Conservation (phyloP, 2,888 invertebrate species). For the Hermaeophaga mercurialis region DNA sequence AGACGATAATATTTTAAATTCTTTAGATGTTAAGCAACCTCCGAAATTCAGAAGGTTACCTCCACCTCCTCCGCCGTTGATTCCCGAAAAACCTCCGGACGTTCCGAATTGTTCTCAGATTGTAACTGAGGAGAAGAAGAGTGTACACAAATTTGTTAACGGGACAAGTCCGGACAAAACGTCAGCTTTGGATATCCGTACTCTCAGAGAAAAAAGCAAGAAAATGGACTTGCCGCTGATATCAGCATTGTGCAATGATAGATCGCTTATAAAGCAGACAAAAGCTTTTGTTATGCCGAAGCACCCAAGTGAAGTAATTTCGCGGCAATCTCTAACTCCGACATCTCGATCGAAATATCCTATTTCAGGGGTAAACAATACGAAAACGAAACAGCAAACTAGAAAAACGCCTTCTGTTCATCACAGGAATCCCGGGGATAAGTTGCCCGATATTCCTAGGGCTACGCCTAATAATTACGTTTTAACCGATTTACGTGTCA, state of each 20-base stretch:
- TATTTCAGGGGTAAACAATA: constrained; percentile 68
- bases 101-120: constrained; percentile 27
- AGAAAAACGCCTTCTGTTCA: constrained; percentile 63
- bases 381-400: constrained; percentile 63
- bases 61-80: constrained; percentile 59
- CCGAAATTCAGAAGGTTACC: constrained; percentile 63
- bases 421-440: constrained; percentile 79
- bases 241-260: constrained; percentile 91
- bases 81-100: constrained; percentile 45
- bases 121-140: constrained; percentile 29
- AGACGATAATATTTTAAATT: constrained; percentile 80
- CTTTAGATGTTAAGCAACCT: constrained; percentile 64
- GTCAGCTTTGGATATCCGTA: constrained; percentile 73
- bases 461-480: constrained; percentile 76
- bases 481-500: constrained; percentile 53
- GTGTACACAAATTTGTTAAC: constrained; percentile 32
- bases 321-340: constrained; percentile 55
- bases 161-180: constrained; percentile 35
- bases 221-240: constrained; percentile 90
- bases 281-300: constrained; percentile 84
- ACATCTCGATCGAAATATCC: constrained; percentile 66
- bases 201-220: constrained; percentile 85
- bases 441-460: constrained; percentile 71
- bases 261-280: constrained; percentile 85
- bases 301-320: constrained; percentile 57